These are phyloP conservation scores for Clanis bilineata DNA, from an alignment of 2,888 invertebrate genomes.

Conservation along the genomic window DNA sequence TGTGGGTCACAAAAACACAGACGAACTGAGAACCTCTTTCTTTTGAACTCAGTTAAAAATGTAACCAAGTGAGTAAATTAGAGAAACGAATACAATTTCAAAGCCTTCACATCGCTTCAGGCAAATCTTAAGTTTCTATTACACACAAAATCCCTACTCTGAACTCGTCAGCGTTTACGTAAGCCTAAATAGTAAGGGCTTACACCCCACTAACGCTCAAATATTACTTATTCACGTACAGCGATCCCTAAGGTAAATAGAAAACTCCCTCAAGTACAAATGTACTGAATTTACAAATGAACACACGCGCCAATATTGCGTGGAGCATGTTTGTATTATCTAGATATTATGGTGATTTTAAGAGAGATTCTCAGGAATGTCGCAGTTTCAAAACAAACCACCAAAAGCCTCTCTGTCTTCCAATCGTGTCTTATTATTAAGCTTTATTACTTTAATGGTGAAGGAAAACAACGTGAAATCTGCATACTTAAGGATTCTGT, in stretches of 20 bases:
- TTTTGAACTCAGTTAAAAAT: too few relatives aligned
- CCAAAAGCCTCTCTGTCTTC: too few relatives aligned
- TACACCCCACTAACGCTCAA: not conserved
- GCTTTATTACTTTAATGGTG: too few relatives aligned
- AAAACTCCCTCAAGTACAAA: slow-evolving; percentile 31
- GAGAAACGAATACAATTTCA: not conserved
- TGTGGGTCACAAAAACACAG: too few relatives aligned
- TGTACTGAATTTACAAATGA: slow-evolving; percentile 11
- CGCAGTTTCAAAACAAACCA: too few relatives aligned
- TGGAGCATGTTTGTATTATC: slow-evolving; percentile 2
- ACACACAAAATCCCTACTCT: not conserved
- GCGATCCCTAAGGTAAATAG: slow-evolving; percentile 50
- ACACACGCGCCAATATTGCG: slow-evolving; percentile 31
- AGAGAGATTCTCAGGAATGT: too few relatives aligned
- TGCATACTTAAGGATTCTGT: too few relatives aligned
- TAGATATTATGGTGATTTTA: too few relatives aligned
- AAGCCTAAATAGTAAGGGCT: not conserved
- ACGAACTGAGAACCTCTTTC: too few relatives aligned
- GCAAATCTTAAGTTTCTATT: not conserved
- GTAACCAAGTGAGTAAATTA: too few relatives aligned
- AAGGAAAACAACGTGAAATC: too few relatives aligned
- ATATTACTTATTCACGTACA: slow-evolving; percentile 57
- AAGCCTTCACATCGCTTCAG: not conserved
- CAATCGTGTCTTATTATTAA: too few relatives aligned
- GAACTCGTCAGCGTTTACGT: not conserved